These are phyloP conservation scores for Atopsyche davidsoni DNA, from an alignment of 1,140 invertebrate genomes.

Conservation along the genomic window DNA sequence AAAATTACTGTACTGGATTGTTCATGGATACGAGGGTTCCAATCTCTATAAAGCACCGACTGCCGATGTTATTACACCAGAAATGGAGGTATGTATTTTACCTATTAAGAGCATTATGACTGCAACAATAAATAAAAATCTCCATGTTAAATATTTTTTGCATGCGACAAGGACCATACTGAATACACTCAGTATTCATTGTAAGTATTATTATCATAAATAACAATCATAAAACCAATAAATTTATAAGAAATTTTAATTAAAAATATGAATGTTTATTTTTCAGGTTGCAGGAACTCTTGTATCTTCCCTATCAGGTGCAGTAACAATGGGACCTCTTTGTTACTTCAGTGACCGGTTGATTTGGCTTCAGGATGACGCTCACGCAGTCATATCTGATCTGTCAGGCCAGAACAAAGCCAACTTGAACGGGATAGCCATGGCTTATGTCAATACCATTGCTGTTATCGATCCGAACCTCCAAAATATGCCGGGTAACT, in stretches of 20 bases:
- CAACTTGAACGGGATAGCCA: conserved; percentile 55
- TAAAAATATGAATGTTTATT: too few relatives aligned
- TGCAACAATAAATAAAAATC: conserved; percentile 6
- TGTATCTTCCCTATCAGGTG: conserved; percentile 38
- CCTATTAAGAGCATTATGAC: conserved; percentile 14
- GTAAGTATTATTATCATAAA: too few relatives aligned
- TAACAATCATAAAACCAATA: too few relatives aligned
- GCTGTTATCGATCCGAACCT: conserved; percentile 65
- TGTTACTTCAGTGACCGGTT: conserved; percentile 74
- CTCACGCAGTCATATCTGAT: conserved; percentile 72
- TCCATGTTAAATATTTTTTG: conserved; percentile 7
- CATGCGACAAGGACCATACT: background rate
- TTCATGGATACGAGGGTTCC: conserved; percentile 67
- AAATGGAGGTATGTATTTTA: conserved; percentile 24
- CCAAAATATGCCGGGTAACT: conserved; percentile 50
- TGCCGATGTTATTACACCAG: conserved; percentile 46
- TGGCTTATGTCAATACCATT: conserved; percentile 62
- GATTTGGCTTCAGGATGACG: conserved; percentile 74
- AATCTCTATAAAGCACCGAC: conserved; percentile 62
- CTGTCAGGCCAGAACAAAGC: conserved; percentile 69
- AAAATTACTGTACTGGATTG: conserved; percentile 72
- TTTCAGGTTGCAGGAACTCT: conserved; percentile 39
- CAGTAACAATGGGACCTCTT: conserved; percentile 52
- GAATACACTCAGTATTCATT: too few relatives aligned
- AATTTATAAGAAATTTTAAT: too few relatives aligned